Conservation (phyloP, 1,140 invertebrate genomes). For the silkworm (Bombyx mori) region ASM3026992v2 NC_085116.1:12068001-12068500, state of each 20-base stretch:
- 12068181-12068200: constrained; percentile 58
- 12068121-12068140: constrained; percentile 65
- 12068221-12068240: constrained; percentile 54
- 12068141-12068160: constrained; percentile 59
- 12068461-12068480: constrained; percentile 72
- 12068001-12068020: constrained; percentile 54
- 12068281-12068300: constrained; percentile 71
- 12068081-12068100: constrained; percentile 70
- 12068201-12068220: constrained; percentile 29
- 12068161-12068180: constrained; percentile 67
- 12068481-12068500: constrained; percentile 73
- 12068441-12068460: constrained; percentile 74
- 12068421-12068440: constrained; percentile 77
- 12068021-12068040: constrained; percentile 66
- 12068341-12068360: constrained; percentile 71
- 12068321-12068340: constrained; percentile 70
- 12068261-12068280: constrained; percentile 73
- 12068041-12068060: constrained; percentile 68
- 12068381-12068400: constrained; percentile 72
- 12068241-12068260: constrained; percentile 64
- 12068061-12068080: constrained; percentile 70
- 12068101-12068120: constrained; percentile 62
- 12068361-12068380: constrained; percentile 76
- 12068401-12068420: constrained; percentile 77
- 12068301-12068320: constrained; percentile 69